Conservation (phyloP, 2,797 vertebrate species). For the Mastacembelus armatus region DNA sequence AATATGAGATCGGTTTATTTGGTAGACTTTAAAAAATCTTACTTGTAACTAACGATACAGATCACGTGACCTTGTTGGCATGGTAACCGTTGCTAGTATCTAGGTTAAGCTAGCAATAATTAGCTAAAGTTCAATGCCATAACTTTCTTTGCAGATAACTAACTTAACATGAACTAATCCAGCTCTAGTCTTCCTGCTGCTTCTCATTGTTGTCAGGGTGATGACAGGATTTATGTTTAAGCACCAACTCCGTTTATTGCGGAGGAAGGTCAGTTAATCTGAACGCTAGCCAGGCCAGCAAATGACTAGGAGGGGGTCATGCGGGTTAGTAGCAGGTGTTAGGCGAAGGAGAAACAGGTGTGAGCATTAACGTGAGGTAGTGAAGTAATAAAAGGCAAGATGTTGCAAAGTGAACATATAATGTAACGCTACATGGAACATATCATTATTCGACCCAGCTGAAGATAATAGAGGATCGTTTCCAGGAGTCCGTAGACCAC, state of each 20-base stretch:
- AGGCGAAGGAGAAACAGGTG: background rate
- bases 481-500: constrained; percentile 15
- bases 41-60: background rate
- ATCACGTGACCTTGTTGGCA: background rate
- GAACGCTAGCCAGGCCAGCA: background rate
- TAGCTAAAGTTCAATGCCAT: background rate
- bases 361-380: background rate
- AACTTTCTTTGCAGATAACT: background rate
- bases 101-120: background rate
- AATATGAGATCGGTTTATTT: background rate
- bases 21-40: no score
- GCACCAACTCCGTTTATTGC: background rate
- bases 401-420: background rate
- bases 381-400: constrained; percentile 12
- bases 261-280: background rate
- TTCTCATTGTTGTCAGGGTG: background rate
- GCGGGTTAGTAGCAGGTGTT: constrained; percentile 8
- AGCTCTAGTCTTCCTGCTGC: background rate
- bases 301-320: no score
- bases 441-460: background rate
- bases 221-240: background rate
- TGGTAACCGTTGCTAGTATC: background rate
- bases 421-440: background rate
- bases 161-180: background rate
- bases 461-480: constrained; percentile 4